phyloP scores from a whole-genome alignment of 2,113 vertebrate genomes.

The Hystrix cristata region DNA sequence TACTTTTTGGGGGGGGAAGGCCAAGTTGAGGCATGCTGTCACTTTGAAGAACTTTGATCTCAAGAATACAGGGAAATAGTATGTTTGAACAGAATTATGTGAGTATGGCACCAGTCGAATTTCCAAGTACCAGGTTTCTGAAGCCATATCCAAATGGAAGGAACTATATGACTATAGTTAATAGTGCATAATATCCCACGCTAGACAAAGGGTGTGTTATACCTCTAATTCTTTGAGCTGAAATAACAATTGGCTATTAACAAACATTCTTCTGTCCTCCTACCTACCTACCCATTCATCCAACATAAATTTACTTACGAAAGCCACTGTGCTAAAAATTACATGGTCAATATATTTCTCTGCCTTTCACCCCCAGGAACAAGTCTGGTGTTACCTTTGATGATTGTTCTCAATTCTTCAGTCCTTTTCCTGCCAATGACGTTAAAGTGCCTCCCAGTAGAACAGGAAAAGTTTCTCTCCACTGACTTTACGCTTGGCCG shows the following conservation, averaged over 20 bases:
- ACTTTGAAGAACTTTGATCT: slow-evolving; percentile 45
- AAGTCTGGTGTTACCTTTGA: background rate
- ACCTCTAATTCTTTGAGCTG: slow-evolving; percentile 15
- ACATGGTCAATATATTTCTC: background rate
- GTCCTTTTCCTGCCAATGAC: background rate
- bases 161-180: background rate
- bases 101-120: background rate
- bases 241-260: background rate
- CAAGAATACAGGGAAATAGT: slow-evolving; percentile 35
- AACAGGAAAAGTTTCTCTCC: background rate
- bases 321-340: background rate
- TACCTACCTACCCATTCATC: background rate
- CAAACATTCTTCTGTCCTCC: too few relatives aligned
- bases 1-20: background rate
- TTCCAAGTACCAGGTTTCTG: slow-evolving; percentile 31
- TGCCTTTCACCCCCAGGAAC: background rate
- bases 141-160: background rate
- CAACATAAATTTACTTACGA: slow-evolving; percentile 4
- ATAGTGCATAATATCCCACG: background rate
- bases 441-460: background rate
- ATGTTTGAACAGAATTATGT: background rate
- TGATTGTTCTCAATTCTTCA: slow-evolving; percentile 25
- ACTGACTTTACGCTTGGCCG: slow-evolving; percentile 4
- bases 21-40: slow-evolving; percentile 5
- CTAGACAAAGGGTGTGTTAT: background rate